Evolutionary conservation across 1,140 invertebrate genomes (phyloP), one percentile per base, ranked within the genome.

Genomic region (Heliconius melpomene): DNA sequence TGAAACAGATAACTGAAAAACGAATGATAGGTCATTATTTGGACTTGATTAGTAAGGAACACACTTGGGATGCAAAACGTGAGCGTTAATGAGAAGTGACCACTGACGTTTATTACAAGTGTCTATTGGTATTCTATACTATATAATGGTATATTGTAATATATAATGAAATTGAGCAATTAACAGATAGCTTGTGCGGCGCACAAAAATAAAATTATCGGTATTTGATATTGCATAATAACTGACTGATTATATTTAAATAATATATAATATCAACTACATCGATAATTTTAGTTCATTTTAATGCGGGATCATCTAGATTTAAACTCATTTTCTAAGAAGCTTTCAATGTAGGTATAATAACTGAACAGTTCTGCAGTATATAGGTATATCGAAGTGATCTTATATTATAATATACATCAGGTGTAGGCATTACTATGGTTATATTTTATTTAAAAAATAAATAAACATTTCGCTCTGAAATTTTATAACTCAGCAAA

Each of bases 401-500:
- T 60, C 74, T 52, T 52, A 72, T 57, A 60, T 29, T 46, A 46
- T 46, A 46, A 32, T 32, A 74, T 40, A 78, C 36, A 46, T 60
- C 71, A 32, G 73, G 57, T 72, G 57, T 75, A 75, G 80, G 80
- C 77, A 74, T 46, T 50, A n/a, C 54, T 78, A 78, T 72, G 20
- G n/a, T 57, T 75, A 75, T 38, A 40, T 81, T 36, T 52, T n/a
- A n/a, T 36, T 20, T 57, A 60, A 8, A n/a, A 36, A 73, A 76
- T 36, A 72, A 77, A 74, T 54, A 78, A 75, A 80, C 36, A 18
- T 66, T 77, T 73, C 20, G 71, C 72, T 66, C 32, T 52, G 73
- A 54, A 52, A 50, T 66, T 46, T 50, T 74, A 54, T 79, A 83
- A 87, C 83, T 83, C 84, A 91, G 88, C 88, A 88, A 93, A 89